phyloP scores from a whole-genome alignment of 1,140 invertebrate genomes.

The Trypoxylus dichotomus region DNA sequence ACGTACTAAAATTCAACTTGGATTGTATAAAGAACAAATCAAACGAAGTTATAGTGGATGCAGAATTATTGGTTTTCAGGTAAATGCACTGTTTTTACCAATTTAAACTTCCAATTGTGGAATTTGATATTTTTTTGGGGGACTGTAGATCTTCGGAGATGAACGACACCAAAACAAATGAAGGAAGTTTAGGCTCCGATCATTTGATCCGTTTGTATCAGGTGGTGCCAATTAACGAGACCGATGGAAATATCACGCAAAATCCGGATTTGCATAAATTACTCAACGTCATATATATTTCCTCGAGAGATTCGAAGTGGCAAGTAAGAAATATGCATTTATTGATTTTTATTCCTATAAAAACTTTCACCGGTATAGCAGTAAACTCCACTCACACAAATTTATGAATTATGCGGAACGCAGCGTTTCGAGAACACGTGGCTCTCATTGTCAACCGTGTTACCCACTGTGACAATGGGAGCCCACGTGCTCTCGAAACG shows the following conservation, averaged over 20 bases:
- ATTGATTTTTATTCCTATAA: too few species aligned
- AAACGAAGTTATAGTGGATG: conserved; percentile 38
- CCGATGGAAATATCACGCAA: conserved; percentile 6
- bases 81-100: background rate
- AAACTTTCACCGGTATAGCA: too few species aligned
- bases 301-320: conserved; percentile 45
- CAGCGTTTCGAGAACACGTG: too few species aligned
- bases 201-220: conserved; percentile 21
- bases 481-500: too few species aligned
- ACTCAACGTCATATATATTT: conserved; percentile 48
- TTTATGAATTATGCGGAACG: too few species aligned
- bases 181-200: background rate
- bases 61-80: conserved; percentile 47
- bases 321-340: conserved; percentile 37
- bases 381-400: too few species aligned
- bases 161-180: conserved; percentile 39
- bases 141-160: conserved; percentile 36
- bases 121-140: background rate
- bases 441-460: too few species aligned
- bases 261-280: conserved; percentile 48
- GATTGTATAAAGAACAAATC: conserved; percentile 33
- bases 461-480: too few species aligned
- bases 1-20: conserved; percentile 45
- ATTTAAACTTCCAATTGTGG: background rate
- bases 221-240: background rate